These are phyloP conservation scores for Pegea sp. DNA, from an alignment of 23 tunicate species.

Conservation along the genomic window DNA sequence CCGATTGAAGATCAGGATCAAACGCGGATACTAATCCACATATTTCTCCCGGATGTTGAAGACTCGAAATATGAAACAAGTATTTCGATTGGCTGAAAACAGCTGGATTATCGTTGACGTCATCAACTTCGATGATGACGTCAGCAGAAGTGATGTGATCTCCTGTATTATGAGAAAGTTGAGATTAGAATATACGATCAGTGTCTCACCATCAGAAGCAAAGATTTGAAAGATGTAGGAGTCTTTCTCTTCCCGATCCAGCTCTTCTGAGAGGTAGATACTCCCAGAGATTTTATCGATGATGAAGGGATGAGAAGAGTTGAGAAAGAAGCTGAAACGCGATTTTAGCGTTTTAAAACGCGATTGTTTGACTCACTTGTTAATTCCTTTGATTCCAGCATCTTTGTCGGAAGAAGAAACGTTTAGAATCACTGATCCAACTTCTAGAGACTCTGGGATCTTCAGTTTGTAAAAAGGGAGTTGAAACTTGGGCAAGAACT, in stretches of 20 bases:
- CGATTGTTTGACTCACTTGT: conserved; percentile 12
- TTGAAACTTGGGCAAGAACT: conserved; percentile 33
- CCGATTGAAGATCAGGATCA: no score
- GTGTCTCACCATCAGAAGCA: conserved; percentile 15
- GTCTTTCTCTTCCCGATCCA: conserved; percentile 22
- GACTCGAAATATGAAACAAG: no score
- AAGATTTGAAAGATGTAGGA: conserved; percentile 6
- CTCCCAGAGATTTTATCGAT: conserved; percentile 34
- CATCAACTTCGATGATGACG: conserved; percentile 40
- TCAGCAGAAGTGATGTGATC: no score
- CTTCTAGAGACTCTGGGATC: conserved; percentile 15
- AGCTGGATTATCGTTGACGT: conserved; percentile 65
- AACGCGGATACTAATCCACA: no score
- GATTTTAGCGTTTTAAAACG: no score
- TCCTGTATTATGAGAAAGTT: no score
- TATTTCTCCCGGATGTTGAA: no score
- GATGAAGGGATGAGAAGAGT: conserved; percentile 25
- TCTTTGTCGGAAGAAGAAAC: conserved; percentile 41
- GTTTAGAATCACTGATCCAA: conserved; percentile 10
- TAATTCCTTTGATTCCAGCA: conserved; percentile 20
- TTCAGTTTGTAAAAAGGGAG: conserved; percentile 10
- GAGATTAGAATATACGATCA: no score
- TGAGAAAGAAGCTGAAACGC: no score
- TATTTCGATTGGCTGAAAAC: no score
- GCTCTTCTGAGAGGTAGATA: conserved; percentile 3